Evolutionary conservation across 2,113 vertebrate species (phyloP).

Genomic region (Pelecanus crispus): DNA sequence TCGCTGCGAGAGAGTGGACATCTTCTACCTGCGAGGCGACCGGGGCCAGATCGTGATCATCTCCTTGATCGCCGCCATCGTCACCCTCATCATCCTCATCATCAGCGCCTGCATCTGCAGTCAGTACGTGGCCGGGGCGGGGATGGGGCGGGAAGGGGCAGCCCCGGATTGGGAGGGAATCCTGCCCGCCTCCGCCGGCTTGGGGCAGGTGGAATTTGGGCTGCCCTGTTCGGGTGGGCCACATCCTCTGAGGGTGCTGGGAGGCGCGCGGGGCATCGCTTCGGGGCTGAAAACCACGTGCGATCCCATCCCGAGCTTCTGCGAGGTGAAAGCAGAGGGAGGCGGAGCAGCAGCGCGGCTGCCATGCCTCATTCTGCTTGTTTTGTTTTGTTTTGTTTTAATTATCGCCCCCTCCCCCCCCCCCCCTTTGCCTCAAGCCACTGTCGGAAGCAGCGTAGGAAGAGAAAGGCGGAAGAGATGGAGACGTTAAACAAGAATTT

Average conservation of each 20-base stretch:
- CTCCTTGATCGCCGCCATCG: constrained; percentile 9
- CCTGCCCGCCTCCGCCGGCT: rapidly evolving
- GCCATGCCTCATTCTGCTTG: not conserved
- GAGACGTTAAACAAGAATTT: constrained; percentile 29
- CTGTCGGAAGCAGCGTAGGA: constrained; percentile 39
- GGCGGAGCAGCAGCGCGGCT: not conserved
- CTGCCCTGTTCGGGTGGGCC: not conserved
- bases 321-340: not conserved
- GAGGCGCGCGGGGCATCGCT: not conserved
- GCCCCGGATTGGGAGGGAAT: rapidly evolving
- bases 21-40: constrained; percentile 52
- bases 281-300: not conserved
- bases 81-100: not conserved
- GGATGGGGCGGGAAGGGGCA: not conserved
- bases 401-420: rapidly evolving
- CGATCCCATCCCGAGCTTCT: not conserved
- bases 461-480: constrained; percentile 53
- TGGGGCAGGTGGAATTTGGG: not conserved
- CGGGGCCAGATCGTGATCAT: constrained; percentile 45
- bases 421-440: not conserved
- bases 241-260: not conserved
- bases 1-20: constrained; percentile 47
- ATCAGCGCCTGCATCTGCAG: constrained; percentile 30
- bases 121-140: not conserved
- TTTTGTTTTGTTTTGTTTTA: not conserved